phyloP scores from a whole-genome alignment of 2,113 vertebrate species.

The Chionomys nivalis region DNA sequence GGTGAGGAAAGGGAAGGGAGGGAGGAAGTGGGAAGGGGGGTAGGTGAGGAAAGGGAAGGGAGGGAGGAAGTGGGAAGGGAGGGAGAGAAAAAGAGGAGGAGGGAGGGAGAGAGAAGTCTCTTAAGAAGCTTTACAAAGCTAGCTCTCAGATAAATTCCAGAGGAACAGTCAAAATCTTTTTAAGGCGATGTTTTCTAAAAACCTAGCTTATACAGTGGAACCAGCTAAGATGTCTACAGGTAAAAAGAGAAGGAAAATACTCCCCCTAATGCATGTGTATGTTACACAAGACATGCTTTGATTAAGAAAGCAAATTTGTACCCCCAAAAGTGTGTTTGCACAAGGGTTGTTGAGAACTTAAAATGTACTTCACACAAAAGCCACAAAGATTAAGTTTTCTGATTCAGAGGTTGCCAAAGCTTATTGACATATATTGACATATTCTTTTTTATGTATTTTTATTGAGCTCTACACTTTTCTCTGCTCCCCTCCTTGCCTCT shows the following conservation, averaged over 20 bases:
- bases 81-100: neutral
- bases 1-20: neutral
- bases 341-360: constrained; percentile 3
- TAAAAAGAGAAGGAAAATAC: neutral
- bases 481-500: too few relatives aligned
- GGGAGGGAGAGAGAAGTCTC: neutral
- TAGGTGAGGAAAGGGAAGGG: too few relatives aligned
- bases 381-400: neutral
- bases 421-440: too few relatives aligned
- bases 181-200: constrained; percentile 13
- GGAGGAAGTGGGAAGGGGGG: neutral
- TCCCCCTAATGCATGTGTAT: neutral
- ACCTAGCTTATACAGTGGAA: neutral
- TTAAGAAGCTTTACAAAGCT: constrained; percentile 45
- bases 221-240: neutral
- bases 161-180: constrained; percentile 10
- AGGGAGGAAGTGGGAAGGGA: neutral
- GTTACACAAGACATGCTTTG: neutral
- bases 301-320: constrained; percentile 17
- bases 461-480: too few relatives aligned
- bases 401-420: neutral
- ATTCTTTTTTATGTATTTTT: neutral
- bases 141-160: constrained; percentile 51
- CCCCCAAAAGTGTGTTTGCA: neutral
- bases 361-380: neutral